A percentile compares a stretch with the other conserved stretches of the same genome.
These are phyloP conservation scores for Galerucella pusilla DNA, from an alignment of 2,888 invertebrate species.

Conservation along the genomic window DNA sequence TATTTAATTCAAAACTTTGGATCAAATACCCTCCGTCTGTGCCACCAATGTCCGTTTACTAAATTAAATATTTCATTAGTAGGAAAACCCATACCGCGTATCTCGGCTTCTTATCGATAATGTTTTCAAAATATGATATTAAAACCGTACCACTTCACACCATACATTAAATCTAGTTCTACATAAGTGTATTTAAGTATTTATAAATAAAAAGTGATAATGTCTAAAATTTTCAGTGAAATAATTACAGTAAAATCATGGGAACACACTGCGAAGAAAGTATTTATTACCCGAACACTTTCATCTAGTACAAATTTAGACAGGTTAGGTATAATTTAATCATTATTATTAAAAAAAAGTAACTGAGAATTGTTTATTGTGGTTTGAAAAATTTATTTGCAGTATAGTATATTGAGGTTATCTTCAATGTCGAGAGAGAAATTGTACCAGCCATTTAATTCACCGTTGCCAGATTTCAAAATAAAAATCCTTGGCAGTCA, in stretches of 20 bases:
- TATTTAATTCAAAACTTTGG: too few species aligned
- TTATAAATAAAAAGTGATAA: slow-evolving; percentile 3
- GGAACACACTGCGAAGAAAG: neutral
- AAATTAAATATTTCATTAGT: neutral
- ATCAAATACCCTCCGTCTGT: neutral
- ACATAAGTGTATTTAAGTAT: neutral
- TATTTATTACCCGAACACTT: neutral
- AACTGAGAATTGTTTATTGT: neutral
- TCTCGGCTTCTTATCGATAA: neutral
- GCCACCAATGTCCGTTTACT: neutral
- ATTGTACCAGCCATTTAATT: neutral
- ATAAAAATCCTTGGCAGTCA: neutral
- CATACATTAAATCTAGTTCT: neutral
- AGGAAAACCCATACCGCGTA: neutral
- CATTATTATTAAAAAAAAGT: neutral
- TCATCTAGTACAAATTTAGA: slow-evolving; percentile 3
- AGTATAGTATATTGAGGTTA: neutral
- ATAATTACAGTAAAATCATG: neutral
- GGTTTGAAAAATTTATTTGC: neutral
- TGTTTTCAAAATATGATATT: neutral
- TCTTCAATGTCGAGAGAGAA: slow-evolving; percentile 5
- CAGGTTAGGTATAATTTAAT: slow-evolving; percentile 5
- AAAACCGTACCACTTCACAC: neutral
- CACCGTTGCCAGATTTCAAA: neutral
- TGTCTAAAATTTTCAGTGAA: slow-evolving; percentile 13